These are phyloP conservation scores for Penaeus chinensis DNA, from an alignment of 1,140 invertebrate genomes.

Conservation along the genomic window DNA sequence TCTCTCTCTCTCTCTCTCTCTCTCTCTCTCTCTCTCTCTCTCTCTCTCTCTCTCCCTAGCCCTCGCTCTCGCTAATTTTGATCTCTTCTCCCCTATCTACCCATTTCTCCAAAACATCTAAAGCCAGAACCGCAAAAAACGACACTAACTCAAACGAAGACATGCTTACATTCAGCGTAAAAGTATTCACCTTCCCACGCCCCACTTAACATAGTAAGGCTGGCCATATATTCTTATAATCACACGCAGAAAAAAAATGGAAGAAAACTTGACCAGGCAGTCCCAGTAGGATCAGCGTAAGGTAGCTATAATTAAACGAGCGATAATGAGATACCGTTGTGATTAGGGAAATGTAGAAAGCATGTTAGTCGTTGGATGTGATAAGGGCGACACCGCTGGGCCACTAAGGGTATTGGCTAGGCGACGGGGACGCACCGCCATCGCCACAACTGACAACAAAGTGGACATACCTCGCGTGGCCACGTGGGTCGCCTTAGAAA, in stretches of 20 bases:
- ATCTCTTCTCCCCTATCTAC: background rate
- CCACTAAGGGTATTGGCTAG: slow-evolving; percentile 49
- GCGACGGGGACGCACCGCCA: too few species aligned
- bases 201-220: too few species aligned
- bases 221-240: background rate
- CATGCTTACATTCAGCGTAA: too few species aligned
- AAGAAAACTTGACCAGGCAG: slow-evolving; percentile 12
- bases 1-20: background rate
- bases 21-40: background rate
- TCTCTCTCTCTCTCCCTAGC: background rate
- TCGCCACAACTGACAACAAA: too few species aligned
- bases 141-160: too few species aligned
- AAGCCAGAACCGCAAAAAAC: too few species aligned
- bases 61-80: background rate
- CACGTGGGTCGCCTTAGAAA: too few species aligned
- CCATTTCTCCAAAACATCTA: background rate
- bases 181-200: too few species aligned
- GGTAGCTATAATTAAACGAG: slow-evolving; percentile 50
- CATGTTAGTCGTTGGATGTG: slow-evolving; percentile 46
- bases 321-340: slow-evolving; percentile 49
- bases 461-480: too few species aligned
- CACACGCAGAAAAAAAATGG: slow-evolving; percentile 22
- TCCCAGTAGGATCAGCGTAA: slow-evolving; percentile 9
- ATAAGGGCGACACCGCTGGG: slow-evolving; percentile 32
- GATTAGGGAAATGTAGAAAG: slow-evolving; percentile 58